A percentile compares a stretch with the other conserved stretches of the same genome.
Conservation (phyloP, 2,797 vertebrate species). For the Sebastiscus albofasciatus region DNA sequence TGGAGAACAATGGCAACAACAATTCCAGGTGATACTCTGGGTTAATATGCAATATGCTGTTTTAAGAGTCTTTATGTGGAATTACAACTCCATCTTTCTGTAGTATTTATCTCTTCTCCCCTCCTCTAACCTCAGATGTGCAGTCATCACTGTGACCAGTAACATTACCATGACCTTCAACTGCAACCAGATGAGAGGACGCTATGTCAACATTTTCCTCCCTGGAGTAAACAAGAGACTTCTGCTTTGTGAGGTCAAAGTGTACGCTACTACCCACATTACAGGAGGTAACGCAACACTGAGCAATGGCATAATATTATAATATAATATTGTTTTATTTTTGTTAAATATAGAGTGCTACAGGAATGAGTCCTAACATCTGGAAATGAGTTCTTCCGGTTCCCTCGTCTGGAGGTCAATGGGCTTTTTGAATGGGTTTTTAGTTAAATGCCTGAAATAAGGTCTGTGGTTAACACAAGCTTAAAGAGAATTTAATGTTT, state of each 20-base stretch:
- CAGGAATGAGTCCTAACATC: no score
- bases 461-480: no score
- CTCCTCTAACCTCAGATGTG: not conserved
- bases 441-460: no score
- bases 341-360: no score
- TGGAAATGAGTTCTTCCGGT: no score
- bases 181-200: not conserved
- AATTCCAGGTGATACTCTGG: conserved; percentile 9
- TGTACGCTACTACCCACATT: not conserved
- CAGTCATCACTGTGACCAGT: not conserved
- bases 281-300: not conserved
- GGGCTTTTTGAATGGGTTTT: no score
- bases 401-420: no score
- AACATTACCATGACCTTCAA: not conserved
- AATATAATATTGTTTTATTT: not conserved
- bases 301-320: not conserved
- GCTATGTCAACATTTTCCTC: not conserved
- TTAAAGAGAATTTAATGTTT: no score
- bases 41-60: not conserved
- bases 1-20: conserved; percentile 24
- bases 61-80: not conserved
- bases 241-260: conserved; percentile 10
- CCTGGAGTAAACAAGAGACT: rapidly evolving
- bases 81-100: not conserved
- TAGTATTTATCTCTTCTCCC: not conserved